Percentiles rank a stretch among this genome's conserved stretches.
Evolutionary conservation across 2,888 invertebrate species (phyloP).

Genomic region (Patella pellucida): DNA sequence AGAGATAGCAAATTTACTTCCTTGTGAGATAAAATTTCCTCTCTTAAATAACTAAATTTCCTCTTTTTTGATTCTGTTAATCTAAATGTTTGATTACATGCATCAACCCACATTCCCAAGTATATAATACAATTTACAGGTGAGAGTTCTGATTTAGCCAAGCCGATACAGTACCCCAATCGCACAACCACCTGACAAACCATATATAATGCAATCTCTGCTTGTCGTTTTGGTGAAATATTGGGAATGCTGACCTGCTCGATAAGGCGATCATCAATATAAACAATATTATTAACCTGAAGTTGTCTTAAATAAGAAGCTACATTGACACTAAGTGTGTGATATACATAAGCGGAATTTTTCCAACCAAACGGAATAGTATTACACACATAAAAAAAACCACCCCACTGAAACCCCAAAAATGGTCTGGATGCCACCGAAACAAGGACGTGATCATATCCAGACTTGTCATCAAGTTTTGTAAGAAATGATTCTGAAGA

Average conservation of each 20-base stretch:
- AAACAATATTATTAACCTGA: not conserved
- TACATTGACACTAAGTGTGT: not conserved
- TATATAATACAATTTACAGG: not conserved
- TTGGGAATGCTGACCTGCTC: not conserved
- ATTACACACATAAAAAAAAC: not conserved
- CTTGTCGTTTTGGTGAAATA: not conserved
- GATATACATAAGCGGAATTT: not conserved
- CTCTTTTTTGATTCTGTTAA: not conserved
- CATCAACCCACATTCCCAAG: not conserved
- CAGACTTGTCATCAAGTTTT: not conserved
- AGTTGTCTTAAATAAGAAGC: not conserved
- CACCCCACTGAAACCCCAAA: not conserved
- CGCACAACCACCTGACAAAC: not conserved
- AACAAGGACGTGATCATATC: not conserved
- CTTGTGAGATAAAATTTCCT: too few species aligned
- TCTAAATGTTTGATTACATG: not conserved
- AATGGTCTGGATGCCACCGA: not conserved
- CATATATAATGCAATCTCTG: not conserved
- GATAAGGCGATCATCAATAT: not conserved
- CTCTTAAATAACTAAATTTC: too few species aligned
- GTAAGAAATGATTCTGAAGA: not conserved
- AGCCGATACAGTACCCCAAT: not conserved
- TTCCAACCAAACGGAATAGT: not conserved
- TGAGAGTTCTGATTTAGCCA: not conserved
- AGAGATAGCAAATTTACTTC: not conserved